phyloP scores from a whole-genome alignment of 1,140 invertebrate species.

The Geopemphigus sp. region DNA sequence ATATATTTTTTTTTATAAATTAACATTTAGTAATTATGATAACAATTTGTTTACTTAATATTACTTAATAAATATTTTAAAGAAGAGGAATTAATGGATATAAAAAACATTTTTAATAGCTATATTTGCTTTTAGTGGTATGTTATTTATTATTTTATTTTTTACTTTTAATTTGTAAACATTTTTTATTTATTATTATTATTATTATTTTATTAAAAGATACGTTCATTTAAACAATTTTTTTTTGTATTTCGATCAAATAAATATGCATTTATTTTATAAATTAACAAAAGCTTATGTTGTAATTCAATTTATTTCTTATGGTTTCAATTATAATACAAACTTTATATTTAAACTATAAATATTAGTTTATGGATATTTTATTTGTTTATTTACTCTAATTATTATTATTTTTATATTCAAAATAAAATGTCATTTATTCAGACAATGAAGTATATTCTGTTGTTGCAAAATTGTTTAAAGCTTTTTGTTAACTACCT shows the following conservation, averaged over 20 bases:
- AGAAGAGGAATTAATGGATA: background rate
- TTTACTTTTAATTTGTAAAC: slow-evolving; percentile 27
- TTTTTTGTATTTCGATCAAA: slow-evolving; percentile 29
- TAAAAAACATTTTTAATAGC: slow-evolving; percentile 25
- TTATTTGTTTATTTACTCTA: slow-evolving; percentile 23
- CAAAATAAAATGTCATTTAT: slow-evolving; percentile 36
- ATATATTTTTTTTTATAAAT: slow-evolving; percentile 14
- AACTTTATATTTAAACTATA: slow-evolving; percentile 11
- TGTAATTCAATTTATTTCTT: background rate
- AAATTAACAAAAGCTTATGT: slow-evolving; percentile 42
- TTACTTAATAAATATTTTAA: slow-evolving; percentile 18
- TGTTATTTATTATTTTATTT: slow-evolving; percentile 37
- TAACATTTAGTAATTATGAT: slow-evolving; percentile 24
- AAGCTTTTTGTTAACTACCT: slow-evolving; percentile 25
- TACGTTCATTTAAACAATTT: background rate
- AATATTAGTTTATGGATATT: slow-evolving; percentile 26
- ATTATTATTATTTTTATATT: slow-evolving; percentile 28
- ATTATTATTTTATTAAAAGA: background rate
- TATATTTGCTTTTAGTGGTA: slow-evolving; percentile 34
- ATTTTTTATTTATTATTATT: slow-evolving; percentile 39
- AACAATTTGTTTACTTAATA: slow-evolving; percentile 14
- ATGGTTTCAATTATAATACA: slow-evolving; percentile 32
- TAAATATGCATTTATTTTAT: slow-evolving; percentile 39
- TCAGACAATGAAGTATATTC: slow-evolving; percentile 1
- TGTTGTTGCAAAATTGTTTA: slow-evolving; percentile 37